Evolutionary conservation across 2,113 vertebrate genomes (phyloP), one percentile per base, ranked within the genome.

Genomic region (Larimichthys polyactis): DNA sequence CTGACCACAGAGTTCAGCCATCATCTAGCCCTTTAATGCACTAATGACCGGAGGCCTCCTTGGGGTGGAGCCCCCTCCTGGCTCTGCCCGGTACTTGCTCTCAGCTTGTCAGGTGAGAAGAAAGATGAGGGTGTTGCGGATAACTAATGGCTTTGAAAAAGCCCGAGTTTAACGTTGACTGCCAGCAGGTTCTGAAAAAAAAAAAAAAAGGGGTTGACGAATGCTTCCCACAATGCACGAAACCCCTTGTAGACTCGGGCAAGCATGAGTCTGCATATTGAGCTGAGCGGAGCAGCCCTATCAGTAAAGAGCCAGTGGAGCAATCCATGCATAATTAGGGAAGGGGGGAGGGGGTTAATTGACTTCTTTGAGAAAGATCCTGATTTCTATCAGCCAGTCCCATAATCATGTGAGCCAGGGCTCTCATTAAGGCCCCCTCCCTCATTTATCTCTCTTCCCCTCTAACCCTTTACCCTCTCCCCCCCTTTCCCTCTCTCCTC

Each of bases 381-480:
- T 90, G 90, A 94, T 94, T 93, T 91, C 81, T 92, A 90, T 92
- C 90, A 93, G 87, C 85, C 62, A 82, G 84, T 87, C 84, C 83
- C 90, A 85, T 92, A 91, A 92, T 92, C 77, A 92, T 90, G 76
- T 73, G 75, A 91, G 81, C 78, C 79, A 80, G 84, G 84, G 86
- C 85, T 84, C 85, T 91, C 79, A 90, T 93, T 91, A 90, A 78
- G 72, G 70, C 40, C 69, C 82, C 83, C 77, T 78, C 83, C 85
- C 79, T 85, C 86, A 86, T 88, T 87, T 88, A 86, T 88, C 82
- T 89, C 80, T 80, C 87, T 84, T 86, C 75, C 57, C 73, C 76
- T 84, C 76, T 71, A 86, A 75, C 84, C 85, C 75, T 63, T 49
- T 67, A 43, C 60, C 62, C 57, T 36, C 74, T 62, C 70, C 22